Percentiles rank a stretch among this genome's conserved stretches.
Conservation (phyloP, 2,113 vertebrate genomes). For the Prietella phreatophila region DNA sequence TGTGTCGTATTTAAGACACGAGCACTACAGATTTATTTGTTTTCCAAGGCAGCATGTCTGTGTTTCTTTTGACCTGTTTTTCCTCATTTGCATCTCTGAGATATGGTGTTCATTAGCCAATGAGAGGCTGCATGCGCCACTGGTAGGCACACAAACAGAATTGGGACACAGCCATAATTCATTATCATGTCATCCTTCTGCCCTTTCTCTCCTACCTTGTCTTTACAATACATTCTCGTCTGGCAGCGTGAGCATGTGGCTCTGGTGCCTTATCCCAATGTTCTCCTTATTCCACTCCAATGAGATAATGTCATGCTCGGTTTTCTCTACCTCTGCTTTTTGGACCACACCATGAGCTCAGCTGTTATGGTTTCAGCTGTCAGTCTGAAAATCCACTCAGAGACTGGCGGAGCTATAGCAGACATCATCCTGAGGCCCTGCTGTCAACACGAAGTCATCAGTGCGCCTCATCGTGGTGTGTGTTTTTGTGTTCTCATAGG, state of each 20-base stretch:
- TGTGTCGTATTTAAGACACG: background rate
- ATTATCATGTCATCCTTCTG: constrained; percentile 20
- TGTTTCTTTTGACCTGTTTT: constrained; percentile 31
- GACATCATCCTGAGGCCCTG: constrained; percentile 22
- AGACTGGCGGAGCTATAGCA: background rate
- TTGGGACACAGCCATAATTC: constrained; percentile 53
- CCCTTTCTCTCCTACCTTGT: background rate
- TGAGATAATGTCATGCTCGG: constrained; percentile 4
- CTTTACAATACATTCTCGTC: background rate
- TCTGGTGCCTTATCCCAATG: background rate
- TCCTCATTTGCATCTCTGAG: constrained; percentile 23
- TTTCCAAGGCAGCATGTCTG: background rate
- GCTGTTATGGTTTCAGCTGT: constrained; percentile 1
- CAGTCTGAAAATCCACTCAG: constrained; percentile 15
- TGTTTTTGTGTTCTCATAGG: background rate
- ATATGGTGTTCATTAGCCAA: constrained; percentile 33
- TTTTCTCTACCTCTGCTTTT: background rate
- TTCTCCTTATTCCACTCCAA: background rate
- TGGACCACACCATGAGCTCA: background rate
- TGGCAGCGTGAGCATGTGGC: background rate
- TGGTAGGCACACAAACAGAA: constrained; percentile 57
- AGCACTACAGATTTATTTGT: background rate
- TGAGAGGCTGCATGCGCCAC: constrained; percentile 42
- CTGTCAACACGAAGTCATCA: constrained; percentile 41
- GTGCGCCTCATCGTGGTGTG: background rate